Percentiles rank a stretch among this genome's conserved stretches.
phyloP scores from a whole-genome alignment of 2,888 invertebrate species.

The Neuroscelio doddi region DNA sequence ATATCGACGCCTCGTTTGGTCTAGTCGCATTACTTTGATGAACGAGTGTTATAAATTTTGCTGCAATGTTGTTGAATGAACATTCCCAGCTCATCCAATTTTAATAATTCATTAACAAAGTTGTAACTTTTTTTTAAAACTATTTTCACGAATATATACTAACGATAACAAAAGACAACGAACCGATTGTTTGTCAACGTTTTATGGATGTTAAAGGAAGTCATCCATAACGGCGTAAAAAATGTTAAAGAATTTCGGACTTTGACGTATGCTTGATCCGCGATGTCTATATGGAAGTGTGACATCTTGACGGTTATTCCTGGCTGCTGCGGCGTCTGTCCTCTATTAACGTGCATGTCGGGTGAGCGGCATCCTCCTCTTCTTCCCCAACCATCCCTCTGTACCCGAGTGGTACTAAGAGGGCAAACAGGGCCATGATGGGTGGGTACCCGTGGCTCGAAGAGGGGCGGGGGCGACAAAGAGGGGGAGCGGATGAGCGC shows the following conservation, averaged over 20 bases:
- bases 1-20: slow-evolving; percentile 62
- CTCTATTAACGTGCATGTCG: slow-evolving; percentile 60
- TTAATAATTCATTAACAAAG: no score
- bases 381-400: slow-evolving; percentile 52
- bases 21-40: slow-evolving; percentile 57
- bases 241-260: slow-evolving; percentile 28
- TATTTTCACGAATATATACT: no score
- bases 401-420: slow-evolving; percentile 15
- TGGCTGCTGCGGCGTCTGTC: slow-evolving; percentile 42
- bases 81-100: slow-evolving; percentile 6
- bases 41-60: slow-evolving; percentile 52
- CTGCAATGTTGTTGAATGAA: slow-evolving; percentile 32
- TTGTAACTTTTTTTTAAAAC: no score
- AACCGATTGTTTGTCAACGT: no score
- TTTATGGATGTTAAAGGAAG: no score
- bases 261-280: slow-evolving; percentile 47
- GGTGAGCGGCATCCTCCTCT: slow-evolving; percentile 26
- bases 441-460: slow-evolving; percentile 17
- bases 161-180: no score
- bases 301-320: slow-evolving; percentile 71
- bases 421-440: slow-evolving; percentile 20
- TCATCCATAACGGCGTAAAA: background rate
- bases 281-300: slow-evolving; percentile 70
- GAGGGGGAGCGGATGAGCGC: slow-evolving; percentile 50
- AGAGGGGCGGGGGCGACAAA: slow-evolving; percentile 32